These are phyloP conservation scores for Thereva nobilitata DNA, from an alignment of 2,888 invertebrate genomes.

Conservation along the genomic window DNA sequence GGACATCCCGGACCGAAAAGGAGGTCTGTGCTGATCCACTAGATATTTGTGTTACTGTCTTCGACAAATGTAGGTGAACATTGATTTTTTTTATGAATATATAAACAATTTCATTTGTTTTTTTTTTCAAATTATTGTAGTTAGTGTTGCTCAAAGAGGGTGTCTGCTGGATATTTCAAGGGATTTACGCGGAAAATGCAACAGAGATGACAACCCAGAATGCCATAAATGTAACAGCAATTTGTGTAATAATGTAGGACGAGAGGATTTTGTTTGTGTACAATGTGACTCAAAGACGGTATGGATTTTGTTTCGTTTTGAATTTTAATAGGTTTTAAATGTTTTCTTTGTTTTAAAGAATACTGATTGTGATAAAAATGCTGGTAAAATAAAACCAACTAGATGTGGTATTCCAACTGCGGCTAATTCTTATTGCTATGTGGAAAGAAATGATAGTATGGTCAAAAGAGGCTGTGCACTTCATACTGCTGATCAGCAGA, in stretches of 20 bases:
- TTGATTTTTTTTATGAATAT: too few species aligned
- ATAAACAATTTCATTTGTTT: too few species aligned
- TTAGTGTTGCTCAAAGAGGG: too few species aligned
- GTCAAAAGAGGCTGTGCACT: constrained; percentile 50
- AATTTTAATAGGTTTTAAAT: not conserved
- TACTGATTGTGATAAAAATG: constrained; percentile 45
- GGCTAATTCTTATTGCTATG: constrained; percentile 53
- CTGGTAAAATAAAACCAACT: constrained; percentile 40
- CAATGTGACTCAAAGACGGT: constrained; percentile 51
- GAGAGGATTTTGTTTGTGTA: constrained; percentile 48
- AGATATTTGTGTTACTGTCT: too few species aligned
- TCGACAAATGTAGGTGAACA: too few species aligned
- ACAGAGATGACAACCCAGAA: constrained; percentile 38
- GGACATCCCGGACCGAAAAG: too few species aligned
- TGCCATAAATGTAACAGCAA: constrained; percentile 53
- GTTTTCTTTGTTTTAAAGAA: constrained; percentile 43
- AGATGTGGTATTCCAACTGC: constrained; percentile 50
- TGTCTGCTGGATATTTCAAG: too few species aligned
- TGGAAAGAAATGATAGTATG: constrained; percentile 38
- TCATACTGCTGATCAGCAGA: constrained; percentile 47
- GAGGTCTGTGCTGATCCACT: too few species aligned
- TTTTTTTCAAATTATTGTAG: too few species aligned
- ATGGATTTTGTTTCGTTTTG: constrained; percentile 34
- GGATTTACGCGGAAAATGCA: constrained; percentile 32
- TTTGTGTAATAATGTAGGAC: constrained; percentile 52